Base-by-base conservation (phyloP, 2,797 vertebrate species). In the Cetoscarus ocellatus region DNA sequence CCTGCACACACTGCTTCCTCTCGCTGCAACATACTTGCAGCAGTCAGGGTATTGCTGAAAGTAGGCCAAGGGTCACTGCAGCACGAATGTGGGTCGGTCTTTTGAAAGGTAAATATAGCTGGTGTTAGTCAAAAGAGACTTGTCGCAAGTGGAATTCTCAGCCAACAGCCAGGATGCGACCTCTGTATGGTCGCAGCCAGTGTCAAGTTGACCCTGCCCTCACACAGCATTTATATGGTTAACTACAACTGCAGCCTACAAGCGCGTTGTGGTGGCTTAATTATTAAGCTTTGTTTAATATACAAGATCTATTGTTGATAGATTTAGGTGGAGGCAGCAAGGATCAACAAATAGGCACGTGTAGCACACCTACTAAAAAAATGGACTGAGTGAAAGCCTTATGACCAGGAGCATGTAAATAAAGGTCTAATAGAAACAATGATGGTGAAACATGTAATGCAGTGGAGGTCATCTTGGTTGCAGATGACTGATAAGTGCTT, bases 51-150 rank as follows among this genome's bases (percentile, higher is more conserved):
- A 69, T 81, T 59, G 13, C 60, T 18, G 61, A 87, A 94, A 92
- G 85, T 94, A 89, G 93, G 92, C 61, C 76, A 93, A 92, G 87
- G 94, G 92, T 95, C 90, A 87, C 69, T 2, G 59, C 76, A 86
- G 82, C 81, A 51, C 86, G 85, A 84, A 83, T 93, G 87, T 90
- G 75, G 80, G 88, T 80, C 69, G 58, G 65, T 51, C 78, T 74
- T 84, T 75, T 80, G 67, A 82, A 88, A 91, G 50, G 87, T 91
- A 90, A 90, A 92, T 92, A 92, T 93, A 93, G 85, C 64, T 71
- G 66, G 45, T 77, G 67, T 65, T 66, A 14, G 77, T 62, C 51
- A 40, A 65, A 77, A 73, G 73, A 61, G 58, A 18, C 64, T 27
- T 34, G 65, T 40, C 67, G 54, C 40, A 27, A 11, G 12, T 67